Conservation (phyloP, 2,888 invertebrate genomes). For the Temnothorax ravouxi region DNA sequence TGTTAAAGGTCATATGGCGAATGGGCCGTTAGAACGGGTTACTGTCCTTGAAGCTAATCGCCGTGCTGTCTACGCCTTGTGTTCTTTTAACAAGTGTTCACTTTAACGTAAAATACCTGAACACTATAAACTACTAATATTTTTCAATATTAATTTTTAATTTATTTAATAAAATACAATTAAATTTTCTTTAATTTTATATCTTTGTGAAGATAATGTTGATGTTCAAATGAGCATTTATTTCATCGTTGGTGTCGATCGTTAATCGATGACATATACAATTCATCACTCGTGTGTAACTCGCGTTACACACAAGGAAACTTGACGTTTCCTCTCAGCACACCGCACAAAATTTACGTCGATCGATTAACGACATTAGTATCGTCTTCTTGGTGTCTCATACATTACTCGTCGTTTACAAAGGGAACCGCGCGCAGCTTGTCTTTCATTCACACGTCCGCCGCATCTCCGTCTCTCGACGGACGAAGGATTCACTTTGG, state of each 20-base stretch:
- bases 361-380: not conserved
- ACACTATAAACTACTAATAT: not conserved
- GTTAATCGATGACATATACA: not conserved
- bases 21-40: slow-evolving; percentile 42
- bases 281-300: slow-evolving; percentile 17
- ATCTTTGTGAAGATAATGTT: not conserved
- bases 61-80: slow-evolving; percentile 23
- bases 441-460: slow-evolving; percentile 35
- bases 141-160: not conserved
- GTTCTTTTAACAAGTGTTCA: slow-evolving; percentile 3
- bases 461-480: slow-evolving; percentile 34
- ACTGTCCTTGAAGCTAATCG: slow-evolving; percentile 53
- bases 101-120: not conserved
- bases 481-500: slow-evolving; percentile 13
- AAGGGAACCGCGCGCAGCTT: not conserved
- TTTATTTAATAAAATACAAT: not conserved
- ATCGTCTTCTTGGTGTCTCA: not conserved
- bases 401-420: not conserved
- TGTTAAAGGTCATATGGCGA: slow-evolving; percentile 61
- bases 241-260: not conserved
- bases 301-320: not conserved
- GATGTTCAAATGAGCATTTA: not conserved
- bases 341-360: not conserved
- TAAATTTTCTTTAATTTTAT: not conserved
- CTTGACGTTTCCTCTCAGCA: not conserved